These are phyloP conservation scores for Neolamprologus devosi DNA, from an alignment of 2,113 vertebrate genomes.

Conservation along the genomic window DNA sequence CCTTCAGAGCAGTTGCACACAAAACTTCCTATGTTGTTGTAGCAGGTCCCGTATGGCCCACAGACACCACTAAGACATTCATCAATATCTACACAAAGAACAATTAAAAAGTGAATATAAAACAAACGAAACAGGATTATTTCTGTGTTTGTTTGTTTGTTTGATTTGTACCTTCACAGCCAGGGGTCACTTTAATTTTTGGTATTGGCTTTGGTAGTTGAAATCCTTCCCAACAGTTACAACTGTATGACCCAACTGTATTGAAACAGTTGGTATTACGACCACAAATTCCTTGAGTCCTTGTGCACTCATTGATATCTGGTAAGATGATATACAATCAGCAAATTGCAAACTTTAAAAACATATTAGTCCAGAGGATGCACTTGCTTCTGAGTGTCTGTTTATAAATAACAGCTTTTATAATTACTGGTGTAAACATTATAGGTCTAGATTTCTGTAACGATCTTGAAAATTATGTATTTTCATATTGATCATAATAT, in stretches of 20 bases:
- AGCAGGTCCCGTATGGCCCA: not conserved
- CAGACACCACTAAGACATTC: conserved; percentile 30
- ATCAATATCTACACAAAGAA: conserved; percentile 14
- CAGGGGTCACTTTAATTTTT: not conserved
- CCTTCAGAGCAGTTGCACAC: not conserved
- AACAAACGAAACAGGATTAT: not conserved
- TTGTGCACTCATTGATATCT: conserved; percentile 47
- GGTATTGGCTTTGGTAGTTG: rapidly evolving
- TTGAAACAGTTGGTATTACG: not conserved
- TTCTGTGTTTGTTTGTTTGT: not conserved
- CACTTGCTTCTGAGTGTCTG: not conserved
- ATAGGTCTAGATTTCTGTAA: not conserved
- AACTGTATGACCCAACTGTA: not conserved
- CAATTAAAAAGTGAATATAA: not conserved
- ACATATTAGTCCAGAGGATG: not conserved
- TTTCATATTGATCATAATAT: not conserved
- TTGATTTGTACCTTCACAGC: conserved; percentile 14
- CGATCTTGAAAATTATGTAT: not conserved
- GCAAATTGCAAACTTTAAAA: not conserved
- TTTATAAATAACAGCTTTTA: not conserved
- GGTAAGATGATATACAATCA: not conserved
- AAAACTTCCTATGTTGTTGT: conserved; percentile 25
- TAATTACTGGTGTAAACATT: not conserved
- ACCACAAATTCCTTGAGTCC: not conserved
- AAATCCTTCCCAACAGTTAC: not conserved